A percentile compares a stretch with the other conserved stretches of the same genome.
Evolutionary conservation across 2,797 vertebrate genomes (phyloP).

Genomic region (Chrosomus eos): DNA sequence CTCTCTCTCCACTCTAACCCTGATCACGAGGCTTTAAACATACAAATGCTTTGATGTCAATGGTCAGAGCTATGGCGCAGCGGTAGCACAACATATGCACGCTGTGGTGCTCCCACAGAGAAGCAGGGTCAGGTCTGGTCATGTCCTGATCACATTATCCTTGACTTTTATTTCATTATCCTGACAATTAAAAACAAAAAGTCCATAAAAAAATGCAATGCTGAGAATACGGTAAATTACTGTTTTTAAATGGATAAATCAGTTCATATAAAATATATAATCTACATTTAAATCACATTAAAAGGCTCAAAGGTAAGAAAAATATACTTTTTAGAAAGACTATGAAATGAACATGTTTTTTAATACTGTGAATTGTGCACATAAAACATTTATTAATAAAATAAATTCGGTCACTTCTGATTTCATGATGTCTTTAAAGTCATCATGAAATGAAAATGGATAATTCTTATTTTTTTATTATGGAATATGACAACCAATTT

Average conservation of each 20-base stretch:
- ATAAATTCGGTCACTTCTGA: background rate
- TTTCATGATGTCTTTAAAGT: background rate
- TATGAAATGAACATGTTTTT: background rate
- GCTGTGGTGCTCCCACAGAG: background rate
- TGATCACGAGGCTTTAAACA: background rate
- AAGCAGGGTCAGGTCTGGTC: background rate
- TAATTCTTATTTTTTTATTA: no score
- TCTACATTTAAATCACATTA: background rate
- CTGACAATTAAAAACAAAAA: background rate
- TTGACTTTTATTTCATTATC: background rate
- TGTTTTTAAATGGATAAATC: background rate
- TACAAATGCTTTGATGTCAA: slow-evolving; percentile 8
- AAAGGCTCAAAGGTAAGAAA: background rate
- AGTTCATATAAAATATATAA: background rate
- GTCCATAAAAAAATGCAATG: background rate
- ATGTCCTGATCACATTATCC: background rate
- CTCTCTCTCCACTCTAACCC: slow-evolving; percentile 62
- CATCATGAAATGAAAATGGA: background rate
- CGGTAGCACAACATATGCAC: background rate
- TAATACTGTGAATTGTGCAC: background rate
- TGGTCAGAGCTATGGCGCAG: background rate
- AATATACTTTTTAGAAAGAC: background rate
- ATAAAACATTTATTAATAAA: background rate
- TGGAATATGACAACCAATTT: background rate
- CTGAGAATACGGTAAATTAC: background rate